phyloP scores from a whole-genome alignment of 2,888 invertebrate genomes.

The Lasioglossum leucozonium region DNA sequence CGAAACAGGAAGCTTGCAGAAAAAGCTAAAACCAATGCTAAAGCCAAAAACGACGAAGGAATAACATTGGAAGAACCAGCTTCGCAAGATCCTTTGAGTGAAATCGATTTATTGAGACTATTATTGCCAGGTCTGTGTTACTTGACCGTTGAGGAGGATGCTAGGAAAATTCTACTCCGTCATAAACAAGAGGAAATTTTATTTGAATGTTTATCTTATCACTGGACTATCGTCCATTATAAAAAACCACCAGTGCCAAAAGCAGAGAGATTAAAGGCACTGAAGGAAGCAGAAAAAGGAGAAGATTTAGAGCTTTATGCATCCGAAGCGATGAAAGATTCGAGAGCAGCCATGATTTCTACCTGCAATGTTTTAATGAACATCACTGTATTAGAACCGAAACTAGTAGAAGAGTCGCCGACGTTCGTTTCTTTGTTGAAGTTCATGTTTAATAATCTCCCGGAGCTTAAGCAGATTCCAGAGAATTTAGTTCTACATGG shows the following conservation, averaged over 20 bases:
- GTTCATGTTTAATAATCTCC: conserved; percentile 93
- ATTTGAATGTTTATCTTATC: conserved; percentile 92
- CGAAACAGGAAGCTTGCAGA: conserved; percentile 89
- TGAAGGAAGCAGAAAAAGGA: conserved; percentile 90
- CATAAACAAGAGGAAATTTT: conserved; percentile 92
- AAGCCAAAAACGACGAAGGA: conserved; percentile 76
- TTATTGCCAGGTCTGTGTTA: conserved; percentile 96
- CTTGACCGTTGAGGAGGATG: conserved; percentile 95
- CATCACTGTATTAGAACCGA: conserved; percentile 94
- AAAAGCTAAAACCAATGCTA: conserved; percentile 87
- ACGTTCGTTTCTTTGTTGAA: conserved; percentile 92
- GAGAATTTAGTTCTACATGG: conserved; percentile 95
- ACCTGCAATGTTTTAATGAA: conserved; percentile 97
- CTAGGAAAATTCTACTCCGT: conserved; percentile 91
- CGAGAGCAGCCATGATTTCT: conserved; percentile 93
- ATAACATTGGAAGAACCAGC: conserved; percentile 77
- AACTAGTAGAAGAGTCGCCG: conserved; percentile 91
- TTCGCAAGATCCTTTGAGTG: conserved; percentile 85
- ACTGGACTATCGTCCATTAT: conserved; percentile 95
- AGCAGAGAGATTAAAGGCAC: conserved; percentile 91
- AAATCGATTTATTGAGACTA: conserved; percentile 91
- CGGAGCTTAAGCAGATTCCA: conserved; percentile 92
- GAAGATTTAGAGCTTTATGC: conserved; percentile 89
- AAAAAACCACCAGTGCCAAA: conserved; percentile 93
- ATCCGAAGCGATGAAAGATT: conserved; percentile 93